Evolutionary conservation across 2,113 vertebrate species (phyloP), one percentile per base, ranked within the genome.

Genomic region (Sarotherodon lohbergeri): DNA sequence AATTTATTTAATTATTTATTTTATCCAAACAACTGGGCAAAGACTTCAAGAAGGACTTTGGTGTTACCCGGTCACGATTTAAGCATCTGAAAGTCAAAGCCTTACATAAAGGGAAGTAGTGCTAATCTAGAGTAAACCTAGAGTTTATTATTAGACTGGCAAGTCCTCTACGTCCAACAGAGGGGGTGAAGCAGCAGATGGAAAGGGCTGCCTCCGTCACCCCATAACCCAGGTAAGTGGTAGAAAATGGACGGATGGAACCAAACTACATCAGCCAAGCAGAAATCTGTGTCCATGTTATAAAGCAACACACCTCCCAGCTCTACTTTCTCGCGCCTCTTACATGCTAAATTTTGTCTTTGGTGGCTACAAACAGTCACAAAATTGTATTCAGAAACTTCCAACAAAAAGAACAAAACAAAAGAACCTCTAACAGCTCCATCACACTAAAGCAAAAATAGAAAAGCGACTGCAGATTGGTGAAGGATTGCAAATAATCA

Each of bases 401-500:
- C 27, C 27, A 80, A 50, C 80, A 34, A 10, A 34, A 34, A 34
- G 14, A 34, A 73, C 39, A 19, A 19, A 52, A 19, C 50, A 6
- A 73, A 73, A 9, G 13, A 16, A 27, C 5, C 2, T 2, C 5
- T 48, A 29, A 73, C 9, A 6, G 66, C 66, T 71, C 32, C 16
- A 6, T 11, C 13, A 43, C 22, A 1, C 39, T 71, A 0, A 14
- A 71, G 36, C 13, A 43, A 0, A 73, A 43, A 6, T 1, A 46
- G 68, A 16, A 17, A 16, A 7, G 22, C 0, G 13, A 46, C 41
- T 10, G 68, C 43, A 41, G 63, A 22, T 41, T 12, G 0, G 36
- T 68, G 66, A 71, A 43, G 39, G 12, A 43, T 71, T 0, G 11
- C 66, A 41, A 4, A 41, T 5, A 24, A 71, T 16, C 36, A 9